Conservation (phyloP, 2,888 invertebrate species). For the Muschampia plurimacula region DNA sequence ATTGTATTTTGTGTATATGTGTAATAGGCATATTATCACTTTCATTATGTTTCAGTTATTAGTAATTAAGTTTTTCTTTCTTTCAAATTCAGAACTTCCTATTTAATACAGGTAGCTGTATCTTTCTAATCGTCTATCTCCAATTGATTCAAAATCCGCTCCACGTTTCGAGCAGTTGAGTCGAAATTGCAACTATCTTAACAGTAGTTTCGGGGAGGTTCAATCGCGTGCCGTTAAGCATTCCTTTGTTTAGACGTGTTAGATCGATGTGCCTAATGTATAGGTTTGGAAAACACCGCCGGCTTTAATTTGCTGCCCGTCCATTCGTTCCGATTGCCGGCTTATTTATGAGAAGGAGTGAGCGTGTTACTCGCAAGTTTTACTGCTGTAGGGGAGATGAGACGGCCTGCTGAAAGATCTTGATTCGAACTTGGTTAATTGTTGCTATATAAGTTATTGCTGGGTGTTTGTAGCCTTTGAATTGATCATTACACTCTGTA, state of each 20-base stretch:
- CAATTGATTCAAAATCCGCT: background rate
- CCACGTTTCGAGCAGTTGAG: background rate
- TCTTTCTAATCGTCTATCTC: background rate
- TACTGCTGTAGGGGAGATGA: constrained; percentile 41
- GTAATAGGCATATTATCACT: too few relatives aligned
- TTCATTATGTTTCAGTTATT: too few relatives aligned
- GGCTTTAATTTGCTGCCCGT: constrained; percentile 78
- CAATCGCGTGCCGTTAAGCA: constrained; percentile 74
- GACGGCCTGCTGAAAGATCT: constrained; percentile 43
- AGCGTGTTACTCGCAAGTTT: constrained; percentile 45
- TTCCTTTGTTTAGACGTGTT: constrained; percentile 80
- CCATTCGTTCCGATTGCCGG: constrained; percentile 82
- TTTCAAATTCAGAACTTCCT: too few relatives aligned
- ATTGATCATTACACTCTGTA: background rate
- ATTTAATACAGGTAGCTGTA: too few relatives aligned
- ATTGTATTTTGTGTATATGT: too few relatives aligned
- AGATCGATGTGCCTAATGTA: constrained; percentile 82
- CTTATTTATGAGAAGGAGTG: constrained; percentile 72
- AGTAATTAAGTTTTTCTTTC: too few relatives aligned
- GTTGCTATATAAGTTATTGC: background rate
- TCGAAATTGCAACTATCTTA: constrained; percentile 29
- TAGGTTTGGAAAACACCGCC: too few relatives aligned
- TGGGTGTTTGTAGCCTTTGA: background rate
- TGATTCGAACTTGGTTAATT: constrained; percentile 27
- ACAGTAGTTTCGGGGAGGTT: constrained; percentile 20